phyloP scores from a whole-genome alignment of 2,113 vertebrate species.

The Crotalus viridis region DNA sequence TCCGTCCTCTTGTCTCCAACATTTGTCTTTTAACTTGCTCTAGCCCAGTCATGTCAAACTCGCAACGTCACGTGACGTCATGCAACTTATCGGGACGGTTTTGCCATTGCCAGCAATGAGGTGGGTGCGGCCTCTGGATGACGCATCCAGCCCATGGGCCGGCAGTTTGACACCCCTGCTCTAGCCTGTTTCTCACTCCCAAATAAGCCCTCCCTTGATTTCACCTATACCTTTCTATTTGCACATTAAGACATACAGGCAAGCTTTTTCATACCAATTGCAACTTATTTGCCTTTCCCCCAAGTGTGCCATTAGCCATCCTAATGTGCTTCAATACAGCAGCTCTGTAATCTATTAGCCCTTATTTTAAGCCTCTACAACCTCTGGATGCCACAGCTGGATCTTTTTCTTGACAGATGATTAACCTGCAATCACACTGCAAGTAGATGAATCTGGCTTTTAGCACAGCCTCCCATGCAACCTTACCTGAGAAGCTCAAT shows the following conservation, averaged over 20 bases:
- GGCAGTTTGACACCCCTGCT: background rate
- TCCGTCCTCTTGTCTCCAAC: background rate
- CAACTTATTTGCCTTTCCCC: background rate
- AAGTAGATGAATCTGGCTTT: constrained; percentile 4
- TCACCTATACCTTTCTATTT: background rate
- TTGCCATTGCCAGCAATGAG: too few species aligned
- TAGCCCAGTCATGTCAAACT: too few species aligned
- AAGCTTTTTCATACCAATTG: background rate
- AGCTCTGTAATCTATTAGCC: constrained; percentile 11
- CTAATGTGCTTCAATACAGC: constrained; percentile 6
- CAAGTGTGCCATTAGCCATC: background rate
- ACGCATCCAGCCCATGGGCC: too few species aligned
- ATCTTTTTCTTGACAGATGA: constrained; percentile 17
- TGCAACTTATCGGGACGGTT: too few species aligned
- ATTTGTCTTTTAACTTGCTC: background rate
- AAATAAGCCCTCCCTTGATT: background rate
- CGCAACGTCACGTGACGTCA: too few species aligned
- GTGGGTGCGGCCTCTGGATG: too few species aligned
- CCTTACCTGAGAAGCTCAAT: background rate
- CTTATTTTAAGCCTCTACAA: constrained; percentile 9
- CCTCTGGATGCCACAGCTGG: constrained; percentile 6
- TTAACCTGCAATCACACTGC: constrained; percentile 18
- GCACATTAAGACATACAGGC: background rate
- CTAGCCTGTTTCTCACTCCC: background rate
- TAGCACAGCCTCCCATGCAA: background rate